Percentiles rank a stretch among this genome's conserved stretches.
Evolutionary conservation across 2,113 vertebrate species (phyloP).

Genomic region (Aegotheles bennettii): DNA sequence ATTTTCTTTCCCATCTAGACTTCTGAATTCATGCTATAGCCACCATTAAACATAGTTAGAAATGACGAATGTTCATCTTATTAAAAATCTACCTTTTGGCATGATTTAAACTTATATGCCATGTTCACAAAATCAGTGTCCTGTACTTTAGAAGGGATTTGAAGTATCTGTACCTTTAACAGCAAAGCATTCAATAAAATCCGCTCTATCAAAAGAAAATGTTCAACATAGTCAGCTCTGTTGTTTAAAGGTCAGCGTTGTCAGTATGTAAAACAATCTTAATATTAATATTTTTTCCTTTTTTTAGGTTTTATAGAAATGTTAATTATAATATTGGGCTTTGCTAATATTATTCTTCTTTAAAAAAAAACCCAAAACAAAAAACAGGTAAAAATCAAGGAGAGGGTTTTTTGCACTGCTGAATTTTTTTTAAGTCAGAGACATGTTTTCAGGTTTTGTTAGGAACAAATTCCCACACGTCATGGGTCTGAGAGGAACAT

Average conservation of each 20-base stretch:
- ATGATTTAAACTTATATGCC: neutral
- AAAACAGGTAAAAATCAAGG: neutral
- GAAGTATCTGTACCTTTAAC: neutral
- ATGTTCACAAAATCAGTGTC: neutral
- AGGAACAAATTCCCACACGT: neutral
- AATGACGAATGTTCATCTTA: neutral
- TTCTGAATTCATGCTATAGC: neutral
- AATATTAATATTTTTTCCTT: neutral
- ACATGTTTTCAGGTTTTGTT: neutral
- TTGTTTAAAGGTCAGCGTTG: neutral
- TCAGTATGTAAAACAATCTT: neutral
- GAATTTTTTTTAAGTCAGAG: neutral
- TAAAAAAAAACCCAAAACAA: neutral
- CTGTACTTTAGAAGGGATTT: neutral
- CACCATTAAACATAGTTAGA: neutral
- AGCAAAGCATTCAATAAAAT: neutral
- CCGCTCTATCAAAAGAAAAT: neutral
- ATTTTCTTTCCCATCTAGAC: neutral
- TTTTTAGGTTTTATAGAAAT: neutral
- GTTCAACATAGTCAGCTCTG: neutral
- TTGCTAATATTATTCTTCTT: neutral
- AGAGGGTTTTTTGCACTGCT: neutral
- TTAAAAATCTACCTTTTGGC: neutral
- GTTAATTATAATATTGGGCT: neutral
- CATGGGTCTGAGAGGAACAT: neutral